phyloP scores from a whole-genome alignment of 30 jellyfish, hydroid and myxozoan genomes.

The Pseudorhiza aurosa region DNA sequence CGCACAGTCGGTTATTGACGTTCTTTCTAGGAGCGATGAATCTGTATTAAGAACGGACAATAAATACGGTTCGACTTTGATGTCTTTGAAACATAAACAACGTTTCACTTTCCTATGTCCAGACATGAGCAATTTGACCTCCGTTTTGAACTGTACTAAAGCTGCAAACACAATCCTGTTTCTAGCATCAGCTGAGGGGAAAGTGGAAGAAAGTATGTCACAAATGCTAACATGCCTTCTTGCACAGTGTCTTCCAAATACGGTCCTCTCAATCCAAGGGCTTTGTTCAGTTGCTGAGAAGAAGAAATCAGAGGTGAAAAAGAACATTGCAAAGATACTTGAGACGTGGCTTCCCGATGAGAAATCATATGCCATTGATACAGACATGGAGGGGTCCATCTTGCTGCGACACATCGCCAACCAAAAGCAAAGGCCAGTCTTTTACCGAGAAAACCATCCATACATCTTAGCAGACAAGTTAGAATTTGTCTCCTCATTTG shows the following conservation, averaged over 20 bases:
- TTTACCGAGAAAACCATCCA: conserved; percentile 77
- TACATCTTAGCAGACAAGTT: conserved; percentile 73
- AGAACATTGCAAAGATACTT: conserved; percentile 43
- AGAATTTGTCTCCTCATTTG: conserved; percentile 39
- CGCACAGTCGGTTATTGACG: conserved; percentile 31
- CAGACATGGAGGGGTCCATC: conserved; percentile 75
- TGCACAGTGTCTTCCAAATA: conserved; percentile 87
- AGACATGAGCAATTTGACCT: conserved; percentile 13
- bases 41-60: conserved; percentile 8
- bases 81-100: conserved; percentile 55
- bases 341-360: conserved; percentile 85
- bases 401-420: conserved; percentile 69
- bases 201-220: conserved; percentile 5
- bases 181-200: conserved; percentile 28
- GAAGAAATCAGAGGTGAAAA: conserved; percentile 65
- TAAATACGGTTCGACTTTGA: conserved; percentile 43
- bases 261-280: conserved; percentile 66
- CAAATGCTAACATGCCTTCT: conserved; percentile 59
- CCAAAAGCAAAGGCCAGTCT: conserved; percentile 72
- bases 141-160: conserved; percentile 70
- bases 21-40: conserved; percentile 67
- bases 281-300: conserved; percentile 32
- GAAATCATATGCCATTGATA: conserved; percentile 67
- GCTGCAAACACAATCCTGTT: conserved; percentile 83
- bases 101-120: conserved; percentile 59